phyloP scores from a whole-genome alignment of 2,888 invertebrate genomes.

The Timema cristinae region DNA sequence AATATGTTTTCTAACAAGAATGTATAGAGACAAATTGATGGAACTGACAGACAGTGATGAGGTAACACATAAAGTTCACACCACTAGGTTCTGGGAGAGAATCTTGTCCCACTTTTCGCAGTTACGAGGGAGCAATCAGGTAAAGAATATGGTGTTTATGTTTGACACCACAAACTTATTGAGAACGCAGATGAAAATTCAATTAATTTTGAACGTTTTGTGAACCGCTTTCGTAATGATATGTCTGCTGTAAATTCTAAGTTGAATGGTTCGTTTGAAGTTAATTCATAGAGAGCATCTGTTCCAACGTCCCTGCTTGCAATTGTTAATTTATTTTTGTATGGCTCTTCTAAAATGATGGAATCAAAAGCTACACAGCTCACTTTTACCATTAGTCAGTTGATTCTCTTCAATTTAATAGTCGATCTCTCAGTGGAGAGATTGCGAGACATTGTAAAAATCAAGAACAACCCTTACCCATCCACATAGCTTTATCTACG shows the following conservation, averaged over 20 bases:
- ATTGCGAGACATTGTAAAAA: neutral
- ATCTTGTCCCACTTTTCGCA: neutral
- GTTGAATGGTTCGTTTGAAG: conserved; percentile 1
- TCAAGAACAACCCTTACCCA: neutral
- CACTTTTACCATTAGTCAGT: too few species aligned
- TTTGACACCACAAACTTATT: neutral
- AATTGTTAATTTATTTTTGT: neutral
- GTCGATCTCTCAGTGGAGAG: too few species aligned
- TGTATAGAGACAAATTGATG: neutral
- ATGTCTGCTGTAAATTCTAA: neutral
- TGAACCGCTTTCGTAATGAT: neutral
- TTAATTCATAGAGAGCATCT: neutral
- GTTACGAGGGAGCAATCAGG: neutral
- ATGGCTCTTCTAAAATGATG: neutral
- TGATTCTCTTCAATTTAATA: too few species aligned
- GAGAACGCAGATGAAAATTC: neutral
- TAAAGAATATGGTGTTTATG: neutral
- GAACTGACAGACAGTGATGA: neutral
- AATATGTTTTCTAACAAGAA: neutral
- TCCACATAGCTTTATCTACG: neutral
- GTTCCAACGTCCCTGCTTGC: conserved; percentile 9
- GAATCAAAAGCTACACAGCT: too few species aligned
- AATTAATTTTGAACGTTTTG: neutral
- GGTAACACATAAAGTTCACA: neutral
- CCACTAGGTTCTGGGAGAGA: conserved; percentile 2